Conservation (phyloP, 2,888 invertebrate genomes). For the Drosophila parthenogenetica region DNA sequence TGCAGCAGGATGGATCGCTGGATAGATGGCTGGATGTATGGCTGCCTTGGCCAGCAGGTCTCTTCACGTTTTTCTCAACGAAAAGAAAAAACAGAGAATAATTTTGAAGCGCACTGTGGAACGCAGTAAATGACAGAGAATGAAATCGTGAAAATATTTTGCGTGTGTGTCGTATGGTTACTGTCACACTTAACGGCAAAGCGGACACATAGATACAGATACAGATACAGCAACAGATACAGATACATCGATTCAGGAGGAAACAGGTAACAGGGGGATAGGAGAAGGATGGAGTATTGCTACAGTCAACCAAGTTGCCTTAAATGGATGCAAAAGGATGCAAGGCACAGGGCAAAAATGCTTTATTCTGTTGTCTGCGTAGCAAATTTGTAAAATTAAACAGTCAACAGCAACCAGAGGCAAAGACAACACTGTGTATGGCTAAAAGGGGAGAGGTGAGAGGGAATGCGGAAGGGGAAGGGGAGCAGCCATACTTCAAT, state of each 20-base stretch:
- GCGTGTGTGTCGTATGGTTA: conserved; percentile 83
- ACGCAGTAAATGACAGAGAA: conserved; percentile 84
- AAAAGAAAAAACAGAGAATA: conserved; percentile 58
- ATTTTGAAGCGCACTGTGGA: conserved; percentile 83
- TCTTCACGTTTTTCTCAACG: conserved; percentile 9
- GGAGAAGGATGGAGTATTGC: conserved; percentile 2
- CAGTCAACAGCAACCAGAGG: conserved; percentile 67
- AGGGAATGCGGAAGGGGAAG: conserved; percentile 3
- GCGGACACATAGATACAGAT: conserved; percentile 39
- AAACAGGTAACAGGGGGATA: conserved; percentile 17
- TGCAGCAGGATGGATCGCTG: not conserved
- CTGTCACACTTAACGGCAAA: conserved; percentile 74
- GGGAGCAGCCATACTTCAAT: conserved; percentile 76
- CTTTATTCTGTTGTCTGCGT: conserved; percentile 72
- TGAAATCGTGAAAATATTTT: conserved; percentile 84
- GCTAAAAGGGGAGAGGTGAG: conserved; percentile 9
- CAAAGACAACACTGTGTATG: conserved; percentile 41
- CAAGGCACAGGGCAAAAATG: conserved; percentile 52
- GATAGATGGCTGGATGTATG: no score
- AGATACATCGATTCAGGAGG: conserved; percentile 1
- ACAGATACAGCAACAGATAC: conserved; percentile 4
- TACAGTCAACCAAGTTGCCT: conserved; percentile 57
- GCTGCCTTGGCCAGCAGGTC: conserved; percentile 35
- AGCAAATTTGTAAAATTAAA: conserved; percentile 81
- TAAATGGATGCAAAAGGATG: conserved; percentile 65